Evolutionary conservation across 2,113 vertebrate genomes (phyloP).

Genomic region (Mustela lutreola): DNA sequence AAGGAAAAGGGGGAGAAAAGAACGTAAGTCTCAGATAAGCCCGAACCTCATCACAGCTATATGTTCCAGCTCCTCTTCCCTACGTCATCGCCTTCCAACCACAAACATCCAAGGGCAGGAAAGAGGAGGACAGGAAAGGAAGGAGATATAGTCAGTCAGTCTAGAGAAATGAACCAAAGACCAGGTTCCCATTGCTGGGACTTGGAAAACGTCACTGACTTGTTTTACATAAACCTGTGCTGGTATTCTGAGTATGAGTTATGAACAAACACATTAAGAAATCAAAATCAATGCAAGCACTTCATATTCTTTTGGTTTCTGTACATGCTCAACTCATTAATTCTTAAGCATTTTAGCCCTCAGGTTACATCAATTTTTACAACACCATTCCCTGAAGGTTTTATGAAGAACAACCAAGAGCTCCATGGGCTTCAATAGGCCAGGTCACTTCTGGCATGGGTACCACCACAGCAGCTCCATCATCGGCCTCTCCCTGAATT

Average conservation of each 20-base stretch:
- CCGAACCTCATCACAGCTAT: slow-evolving; percentile 47
- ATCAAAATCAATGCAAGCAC: background rate
- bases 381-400: background rate
- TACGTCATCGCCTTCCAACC: slow-evolving; percentile 53
- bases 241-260: background rate
- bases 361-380: slow-evolving; percentile 27
- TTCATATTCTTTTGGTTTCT: background rate
- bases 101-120: slow-evolving; percentile 68
- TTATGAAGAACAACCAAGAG: background rate
- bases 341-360: slow-evolving; percentile 11
- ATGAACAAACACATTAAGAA: slow-evolving; percentile 39
- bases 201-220: slow-evolving; percentile 27
- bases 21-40: slow-evolving; percentile 56
- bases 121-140: slow-evolving; percentile 58
- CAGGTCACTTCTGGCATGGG: background rate
- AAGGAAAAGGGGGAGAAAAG: background rate
- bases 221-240: background rate
- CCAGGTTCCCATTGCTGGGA: slow-evolving; percentile 20
- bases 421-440: background rate
- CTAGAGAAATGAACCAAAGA: slow-evolving; percentile 43
- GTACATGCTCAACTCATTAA: background rate
- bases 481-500: background rate
- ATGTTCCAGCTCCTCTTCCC: slow-evolving; percentile 10
- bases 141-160: slow-evolving; percentile 50
- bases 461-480: background rate